These are phyloP conservation scores for Amblyopsis rosae DNA, from an alignment of 2,113 vertebrate species.

Conservation along the genomic window DNA sequence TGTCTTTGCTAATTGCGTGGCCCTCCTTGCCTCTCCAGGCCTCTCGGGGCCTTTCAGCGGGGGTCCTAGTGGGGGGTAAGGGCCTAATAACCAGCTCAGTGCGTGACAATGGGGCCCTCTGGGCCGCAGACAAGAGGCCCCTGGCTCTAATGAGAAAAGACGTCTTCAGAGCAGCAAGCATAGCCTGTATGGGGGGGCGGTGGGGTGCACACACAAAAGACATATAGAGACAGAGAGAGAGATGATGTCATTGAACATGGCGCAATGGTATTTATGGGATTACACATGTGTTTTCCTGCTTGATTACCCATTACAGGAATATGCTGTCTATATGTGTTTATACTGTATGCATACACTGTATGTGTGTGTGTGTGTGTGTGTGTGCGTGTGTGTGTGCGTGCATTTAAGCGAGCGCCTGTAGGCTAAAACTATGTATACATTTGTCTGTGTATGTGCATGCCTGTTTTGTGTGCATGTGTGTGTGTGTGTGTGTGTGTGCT, in stretches of 20 bases:
- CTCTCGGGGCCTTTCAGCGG: slow-evolving; percentile 60
- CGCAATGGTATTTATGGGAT: no score
- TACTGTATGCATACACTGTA: no score
- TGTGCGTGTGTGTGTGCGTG: no score
- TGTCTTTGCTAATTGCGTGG: slow-evolving; percentile 84
- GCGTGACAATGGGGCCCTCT: slow-evolving; percentile 73
- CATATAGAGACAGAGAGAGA: background rate
- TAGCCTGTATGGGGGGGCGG: slow-evolving; percentile 39
- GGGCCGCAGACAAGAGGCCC: slow-evolving; percentile 59
- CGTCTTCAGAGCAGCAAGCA: slow-evolving; percentile 74
- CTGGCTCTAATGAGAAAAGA: slow-evolving; percentile 83
- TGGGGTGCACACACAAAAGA: background rate
- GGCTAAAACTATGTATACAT: no score
- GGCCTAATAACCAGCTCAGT: slow-evolving; percentile 72
- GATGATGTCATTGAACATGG: background rate
- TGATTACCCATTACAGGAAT: no score
- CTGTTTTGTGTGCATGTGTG: background rate
- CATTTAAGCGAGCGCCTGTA: no score
- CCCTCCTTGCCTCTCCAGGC: slow-evolving; percentile 64
- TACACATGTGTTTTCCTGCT: no score
- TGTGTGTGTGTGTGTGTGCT: slow-evolving; percentile 18
- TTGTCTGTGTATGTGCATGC: background rate
- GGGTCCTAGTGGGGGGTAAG: slow-evolving; percentile 23
- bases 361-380: no score
- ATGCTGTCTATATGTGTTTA: no score